These are phyloP conservation scores for Chydorus sphaericus DNA, from an alignment of 2,888 invertebrate genomes.

Conservation along the genomic window DNA sequence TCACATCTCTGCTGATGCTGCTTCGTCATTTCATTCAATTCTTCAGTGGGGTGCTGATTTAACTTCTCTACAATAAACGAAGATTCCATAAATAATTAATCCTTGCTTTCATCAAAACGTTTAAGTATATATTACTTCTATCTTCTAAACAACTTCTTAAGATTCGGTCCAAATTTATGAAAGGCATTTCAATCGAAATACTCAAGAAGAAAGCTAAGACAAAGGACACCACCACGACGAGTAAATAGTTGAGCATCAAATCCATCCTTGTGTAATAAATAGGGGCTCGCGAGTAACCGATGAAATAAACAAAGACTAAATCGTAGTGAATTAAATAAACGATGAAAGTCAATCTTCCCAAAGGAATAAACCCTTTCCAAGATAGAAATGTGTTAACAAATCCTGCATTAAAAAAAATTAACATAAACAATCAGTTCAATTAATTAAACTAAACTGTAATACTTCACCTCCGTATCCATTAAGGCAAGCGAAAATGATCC, in stretches of 20 bases:
- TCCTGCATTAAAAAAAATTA: too few species aligned
- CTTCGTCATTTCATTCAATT: too few species aligned
- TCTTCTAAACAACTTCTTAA: too few species aligned
- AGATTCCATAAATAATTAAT: too few species aligned
- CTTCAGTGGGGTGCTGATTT: too few species aligned
- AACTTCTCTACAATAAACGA: too few species aligned
- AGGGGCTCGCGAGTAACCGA: neutral
- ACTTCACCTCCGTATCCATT: constrained; percentile 42
- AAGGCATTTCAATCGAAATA: constrained; percentile 6
- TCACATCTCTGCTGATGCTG: too few species aligned
- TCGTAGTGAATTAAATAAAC: constrained; percentile 51
- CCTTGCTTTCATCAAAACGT: too few species aligned
- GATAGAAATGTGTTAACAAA: constrained; percentile 66
- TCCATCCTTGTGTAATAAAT: constrained; percentile 8
- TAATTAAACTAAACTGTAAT: too few species aligned
- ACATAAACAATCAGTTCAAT: too few species aligned
- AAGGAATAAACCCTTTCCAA: constrained; percentile 66
- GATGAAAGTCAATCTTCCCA: constrained; percentile 84
- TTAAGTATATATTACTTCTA: too few species aligned
- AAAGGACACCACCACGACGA: neutral
- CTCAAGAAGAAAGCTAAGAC: constrained; percentile 2
- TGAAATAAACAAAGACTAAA: constrained; percentile 4
- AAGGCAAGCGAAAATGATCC: constrained; percentile 51
- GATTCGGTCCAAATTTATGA: constrained; percentile 11
- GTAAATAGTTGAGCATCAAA: neutral